These are phyloP conservation scores for Poecilus cupreus DNA, from an alignment of 2,888 invertebrate species.

Conservation along the genomic window DNA sequence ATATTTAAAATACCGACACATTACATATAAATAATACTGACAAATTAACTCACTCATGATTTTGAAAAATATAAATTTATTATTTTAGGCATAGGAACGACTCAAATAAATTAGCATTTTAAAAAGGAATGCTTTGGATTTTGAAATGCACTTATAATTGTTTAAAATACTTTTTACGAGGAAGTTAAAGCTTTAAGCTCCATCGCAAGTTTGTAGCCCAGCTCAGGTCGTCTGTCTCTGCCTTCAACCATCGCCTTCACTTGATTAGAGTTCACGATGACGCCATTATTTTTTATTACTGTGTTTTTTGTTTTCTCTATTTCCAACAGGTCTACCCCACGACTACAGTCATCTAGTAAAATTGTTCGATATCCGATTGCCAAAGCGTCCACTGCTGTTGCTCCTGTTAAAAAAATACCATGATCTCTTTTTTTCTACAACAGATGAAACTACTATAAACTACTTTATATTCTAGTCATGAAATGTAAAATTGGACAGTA, in stretches of 20 bases:
- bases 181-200: conserved; percentile 77
- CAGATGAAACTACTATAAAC: too few species aligned
- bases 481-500: too few species aligned
- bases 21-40: conserved; percentile 4
- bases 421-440: too few species aligned
- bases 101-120: conserved; percentile 3
- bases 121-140: background rate
- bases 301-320: conserved; percentile 88
- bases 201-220: conserved; percentile 92
- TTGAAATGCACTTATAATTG: conserved; percentile 1
- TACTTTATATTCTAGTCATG: too few species aligned
- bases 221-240: conserved; percentile 88
- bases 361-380: conserved; percentile 93
- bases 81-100: background rate
- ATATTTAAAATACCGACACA: background rate
- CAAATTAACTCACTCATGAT: background rate
- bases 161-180: conserved; percentile 9
- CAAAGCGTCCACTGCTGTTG: conserved; percentile 91
- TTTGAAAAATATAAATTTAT: background rate
- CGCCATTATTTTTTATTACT: conserved; percentile 84
- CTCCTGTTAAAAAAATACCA: conserved; percentile 74
- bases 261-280: conserved; percentile 87
- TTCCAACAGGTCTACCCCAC: conserved; percentile 90
- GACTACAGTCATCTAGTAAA: conserved; percentile 91
- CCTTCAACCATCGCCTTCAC: conserved; percentile 91